phyloP scores from a whole-genome alignment of 2,113 vertebrate species.

The Rhinopomastus cyanomelas region DNA sequence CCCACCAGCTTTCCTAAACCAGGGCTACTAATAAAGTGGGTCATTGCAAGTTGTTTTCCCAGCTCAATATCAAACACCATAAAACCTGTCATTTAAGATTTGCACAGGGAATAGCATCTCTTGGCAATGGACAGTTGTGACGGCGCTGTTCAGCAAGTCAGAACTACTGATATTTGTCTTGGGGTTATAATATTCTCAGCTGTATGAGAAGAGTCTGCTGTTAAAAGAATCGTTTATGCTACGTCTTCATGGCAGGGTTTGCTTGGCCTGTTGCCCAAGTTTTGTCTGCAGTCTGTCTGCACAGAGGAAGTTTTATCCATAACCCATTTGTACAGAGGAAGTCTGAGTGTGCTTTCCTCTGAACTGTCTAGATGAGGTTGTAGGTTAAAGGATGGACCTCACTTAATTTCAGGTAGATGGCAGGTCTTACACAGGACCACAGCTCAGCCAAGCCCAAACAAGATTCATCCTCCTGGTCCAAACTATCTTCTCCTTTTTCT shows the following conservation, averaged over 20 bases:
- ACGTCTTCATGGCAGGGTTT: background rate
- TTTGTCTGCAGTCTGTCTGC: background rate
- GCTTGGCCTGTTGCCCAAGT: background rate
- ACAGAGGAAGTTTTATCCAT: background rate
- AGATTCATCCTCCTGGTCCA: background rate
- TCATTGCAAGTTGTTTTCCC: background rate
- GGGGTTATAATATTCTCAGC: constrained; percentile 18
- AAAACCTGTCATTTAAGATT: constrained; percentile 36
- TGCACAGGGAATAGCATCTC: constrained; percentile 9
- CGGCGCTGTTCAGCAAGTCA: background rate
- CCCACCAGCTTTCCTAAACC: background rate
- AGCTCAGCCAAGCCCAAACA: background rate
- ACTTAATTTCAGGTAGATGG: background rate
- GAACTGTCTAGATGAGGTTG: background rate
- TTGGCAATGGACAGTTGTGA: constrained; percentile 14
- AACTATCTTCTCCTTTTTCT: background rate
- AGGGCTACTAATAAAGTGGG: background rate
- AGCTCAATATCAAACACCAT: background rate
- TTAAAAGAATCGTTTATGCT: background rate
- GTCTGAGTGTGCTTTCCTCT: background rate
- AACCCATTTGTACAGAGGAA: background rate
- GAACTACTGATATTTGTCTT: constrained; percentile 22
- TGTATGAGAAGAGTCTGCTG: background rate
- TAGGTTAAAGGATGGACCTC: background rate
- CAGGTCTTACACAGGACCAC: background rate